Base-by-base conservation (phyloP, 2,113 vertebrate species). In the Antechinus flavipes region DNA sequence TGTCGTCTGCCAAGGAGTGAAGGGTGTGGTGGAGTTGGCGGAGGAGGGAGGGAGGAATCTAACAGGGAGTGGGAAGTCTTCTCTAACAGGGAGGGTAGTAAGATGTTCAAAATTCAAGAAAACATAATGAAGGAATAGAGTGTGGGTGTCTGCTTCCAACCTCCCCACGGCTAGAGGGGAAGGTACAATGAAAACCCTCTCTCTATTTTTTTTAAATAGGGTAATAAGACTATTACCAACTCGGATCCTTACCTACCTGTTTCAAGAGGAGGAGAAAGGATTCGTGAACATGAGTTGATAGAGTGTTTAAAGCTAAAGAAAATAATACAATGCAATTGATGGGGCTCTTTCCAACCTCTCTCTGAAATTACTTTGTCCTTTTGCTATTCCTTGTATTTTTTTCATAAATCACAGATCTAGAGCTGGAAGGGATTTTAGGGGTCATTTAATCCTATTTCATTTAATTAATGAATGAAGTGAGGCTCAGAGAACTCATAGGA, bases 201-300 rank as follows among this genome's bases (percentile, higher is more conserved):
- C 22, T 3, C n/a, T 76, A 10, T 76, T 68, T 68, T 76, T 76
- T 76, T n/a, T 1, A 30, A 90, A 47, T 47, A 55, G 27, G 42
- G 90, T 84, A 91, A 95, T n/a, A 95, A 95, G 56, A 47, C 90
- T 91, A 5, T 90, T 68, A 90, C 90, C 92, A 94, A 90, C 92
- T 91, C 30, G 94, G 54, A 68, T 30, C 50, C 50, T 84, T 35
- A 52, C 68, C 53, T 84, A 68, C 49, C 35, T 91, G 76, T 42
- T 93, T 84, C 68, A 84, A 19, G 56, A 94, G 3, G 46, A 84
- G 53, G 93, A 96, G 42, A 93, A 93, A 95, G 50, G 3, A 84
- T 84, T 84, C 7, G 4, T n/a, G 61, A 76, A 10, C 30, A 84
- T 42, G 68, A 84, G 68, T 8, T 42, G 68, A 84, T 84, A 42